Evolutionary conservation across 2,797 vertebrate genomes (phyloP).

Genomic region (Hozukius guyotensis): DNA sequence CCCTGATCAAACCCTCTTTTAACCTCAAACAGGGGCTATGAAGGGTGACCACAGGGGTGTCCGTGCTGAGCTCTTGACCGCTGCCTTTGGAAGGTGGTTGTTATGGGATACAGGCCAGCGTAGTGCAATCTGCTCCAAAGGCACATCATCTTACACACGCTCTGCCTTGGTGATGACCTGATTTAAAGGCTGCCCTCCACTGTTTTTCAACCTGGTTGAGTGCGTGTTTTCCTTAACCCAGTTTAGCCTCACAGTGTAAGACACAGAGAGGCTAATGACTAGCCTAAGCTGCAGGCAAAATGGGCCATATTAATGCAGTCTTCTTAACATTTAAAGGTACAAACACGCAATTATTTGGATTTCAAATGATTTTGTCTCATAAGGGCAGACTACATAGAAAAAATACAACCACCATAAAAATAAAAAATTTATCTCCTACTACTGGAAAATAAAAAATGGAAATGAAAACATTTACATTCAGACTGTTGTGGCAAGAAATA

Average conservation of each 20-base stretch:
- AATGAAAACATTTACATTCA: conserved; percentile 5
- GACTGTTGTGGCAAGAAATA: background rate
- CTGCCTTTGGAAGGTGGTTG: conserved; percentile 67
- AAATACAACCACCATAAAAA: background rate
- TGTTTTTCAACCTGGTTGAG: conserved; percentile 72
- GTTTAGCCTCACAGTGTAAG: conserved; percentile 68
- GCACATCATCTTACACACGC: conserved; percentile 57
- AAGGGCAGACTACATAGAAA: background rate
- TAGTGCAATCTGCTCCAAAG: conserved; percentile 64
- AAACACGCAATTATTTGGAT: conserved; percentile 13
- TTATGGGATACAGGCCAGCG: conserved; percentile 67
- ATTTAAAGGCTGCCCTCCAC: conserved; percentile 69
- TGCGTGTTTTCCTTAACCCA: conserved; percentile 72
- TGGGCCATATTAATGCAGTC: conserved; percentile 38
- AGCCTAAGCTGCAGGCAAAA: conserved; percentile 56
- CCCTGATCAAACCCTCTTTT: conserved; percentile 70
- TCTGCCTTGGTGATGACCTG: conserved; percentile 70
- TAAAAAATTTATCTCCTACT: background rate
- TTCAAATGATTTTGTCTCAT: conserved; percentile 2
- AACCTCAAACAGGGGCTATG: conserved; percentile 68
- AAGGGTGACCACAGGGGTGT: conserved; percentile 64
- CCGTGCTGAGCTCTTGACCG: conserved; percentile 63
- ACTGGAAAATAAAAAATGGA: background rate
- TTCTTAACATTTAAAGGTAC: conserved; percentile 25
- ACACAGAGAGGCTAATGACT: conserved; percentile 70